Base-by-base conservation (phyloP, 1,140 invertebrate genomes). In the Hypsibius dujardini region DNA sequence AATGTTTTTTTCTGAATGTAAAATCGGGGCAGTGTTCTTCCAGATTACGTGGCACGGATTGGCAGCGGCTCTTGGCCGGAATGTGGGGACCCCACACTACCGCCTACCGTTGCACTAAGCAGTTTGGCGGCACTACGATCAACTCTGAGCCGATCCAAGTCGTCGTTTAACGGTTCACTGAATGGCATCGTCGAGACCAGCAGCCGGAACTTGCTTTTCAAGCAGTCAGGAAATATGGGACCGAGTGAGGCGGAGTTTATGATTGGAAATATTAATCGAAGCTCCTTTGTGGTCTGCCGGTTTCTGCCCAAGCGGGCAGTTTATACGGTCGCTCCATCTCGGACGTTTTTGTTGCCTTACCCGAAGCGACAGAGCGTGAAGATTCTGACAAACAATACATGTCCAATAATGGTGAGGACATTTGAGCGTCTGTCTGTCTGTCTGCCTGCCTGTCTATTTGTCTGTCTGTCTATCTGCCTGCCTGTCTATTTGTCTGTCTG, bases 121-220 rank as follows among this genome's bases (percentile, higher is more conserved):
- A 56, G 50, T n/a, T n/a, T n/a, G n/a, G 50, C 50, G 50, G n/a
- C 50, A n/a, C 50, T 56, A 56, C 50, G 50, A 7, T 56, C n/a
- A 7, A 7, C n/a, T n/a, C 50, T 56, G 50, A 7, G n/a, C 50
- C 50, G 7, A n/a, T n/a, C n/a, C 7, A 56, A 7, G 7, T 7
- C 7, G 50, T 56, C 7, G 50, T 7, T 7, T 7, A 56, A 56
- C 50, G 7, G 50, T n/a, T 56, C 50, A n/a, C n/a, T 56, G 50
- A 56, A n/a, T n/a, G n/a, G 50, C 50, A 7, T 7, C 50, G 7
- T 56, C 7, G 50, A 56, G n/a, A 56, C 50, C 50, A 56, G 50
- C 50, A 7, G 7, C n/a, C 50, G 50, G 50, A 7, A 56, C 7
- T n/a, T 56, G n/a, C n/a, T 7, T 56, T 56, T 56, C 50, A 56